Evolutionary conservation across 2,113 vertebrate genomes (phyloP), one percentile per base, ranked within the genome.

Genomic region (Tragelaphus imberbis): DNA sequence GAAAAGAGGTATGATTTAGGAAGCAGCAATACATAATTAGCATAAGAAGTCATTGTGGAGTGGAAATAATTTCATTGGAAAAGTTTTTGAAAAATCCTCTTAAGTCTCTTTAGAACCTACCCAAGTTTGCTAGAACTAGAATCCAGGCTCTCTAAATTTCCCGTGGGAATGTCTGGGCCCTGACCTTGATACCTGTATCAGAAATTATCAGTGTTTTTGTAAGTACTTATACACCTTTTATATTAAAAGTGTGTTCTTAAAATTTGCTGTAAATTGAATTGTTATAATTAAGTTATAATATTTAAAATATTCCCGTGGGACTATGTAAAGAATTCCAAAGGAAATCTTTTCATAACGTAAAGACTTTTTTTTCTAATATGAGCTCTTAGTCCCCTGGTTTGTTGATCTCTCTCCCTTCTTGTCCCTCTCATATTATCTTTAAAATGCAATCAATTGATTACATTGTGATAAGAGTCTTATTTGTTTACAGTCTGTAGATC

Each of bases 231-330:
- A 79, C 1, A 53, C 12, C 21, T 97, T 85, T 86, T 87, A 88
- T 77, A 56, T 51, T 85, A 68, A 15, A n/a, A 17, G 1, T 85
- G 1, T 91, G 96, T 96, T 53, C 86, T 96, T 93, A 82, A 91
- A 90, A 84, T 77, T n/a, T 96, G 16, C 16, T 94, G 25, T 85
- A 94, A 94, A 84, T 92, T 94, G 53, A 91, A 79, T 93, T 94
- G 94, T 96, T 97, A 75, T 8, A 96, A 95, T 82, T 51, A 96
- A 59, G 2, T 90, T 28, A 27, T 91, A 25, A 27, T 91, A 25
- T 90, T 91, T 97, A 95, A 95, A 93, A 84, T 53, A 82, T 94
- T 86, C 59, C 88, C 59, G 25, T 77, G 9, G 77, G 90, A n/a
- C 63, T 90, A 30, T 89, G 5, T 89, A 94, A 96, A 87, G 49